Base-by-base conservation (phyloP, 2,888 invertebrate species). In the Xylota segnis region DNA sequence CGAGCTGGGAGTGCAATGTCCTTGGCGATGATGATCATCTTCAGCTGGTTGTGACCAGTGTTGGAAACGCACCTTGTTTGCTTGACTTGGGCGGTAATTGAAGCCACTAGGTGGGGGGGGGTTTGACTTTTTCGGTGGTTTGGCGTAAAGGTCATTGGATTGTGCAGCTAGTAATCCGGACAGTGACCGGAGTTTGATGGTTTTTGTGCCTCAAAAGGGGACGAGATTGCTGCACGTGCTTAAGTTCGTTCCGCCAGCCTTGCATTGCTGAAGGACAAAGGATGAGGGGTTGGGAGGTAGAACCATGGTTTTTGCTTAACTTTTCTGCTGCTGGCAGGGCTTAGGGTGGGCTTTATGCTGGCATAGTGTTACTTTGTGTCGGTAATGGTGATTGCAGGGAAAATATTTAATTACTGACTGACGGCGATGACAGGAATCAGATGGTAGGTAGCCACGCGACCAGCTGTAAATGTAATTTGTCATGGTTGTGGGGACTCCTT, bases 161-260 rank as follows among this genome's bases (percentile, higher is more conserved):
- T 37, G 10, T 10, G 1, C 6, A 27, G 5, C 6, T 12, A 4
- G 23, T 52, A n/a, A 23, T 16, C 10, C 9, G 12, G 27, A 27
- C 16, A n/a, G 23, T 32, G 34, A 23, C 52, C 14, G 12, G 9
- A 40, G 32, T 32, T 29, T 65, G 16, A 16, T 47, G 32, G 59
- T 7, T n/a, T 63, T 4, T 47, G 32, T 7, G 14, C 47, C 7
- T 47, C 4, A 18, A 65, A 18, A 23, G 18, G 18, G 63, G n/a
- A 16, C 29, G 12, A 32, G 29, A 50, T 32, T n/a, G 65, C 1
- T 75, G 83, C 77, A 84, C 83, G 87, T 84, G 87, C 77, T 75
- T 74, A 81, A 77, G 77, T 87, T 81, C 18, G 14, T 14, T 18
- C 7, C 14, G 12, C 7, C 40, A n/a, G 6, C n/a, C 23, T 14